Conservation (phyloP, 2,888 invertebrate species). For the Leucozona laternaria region DNA sequence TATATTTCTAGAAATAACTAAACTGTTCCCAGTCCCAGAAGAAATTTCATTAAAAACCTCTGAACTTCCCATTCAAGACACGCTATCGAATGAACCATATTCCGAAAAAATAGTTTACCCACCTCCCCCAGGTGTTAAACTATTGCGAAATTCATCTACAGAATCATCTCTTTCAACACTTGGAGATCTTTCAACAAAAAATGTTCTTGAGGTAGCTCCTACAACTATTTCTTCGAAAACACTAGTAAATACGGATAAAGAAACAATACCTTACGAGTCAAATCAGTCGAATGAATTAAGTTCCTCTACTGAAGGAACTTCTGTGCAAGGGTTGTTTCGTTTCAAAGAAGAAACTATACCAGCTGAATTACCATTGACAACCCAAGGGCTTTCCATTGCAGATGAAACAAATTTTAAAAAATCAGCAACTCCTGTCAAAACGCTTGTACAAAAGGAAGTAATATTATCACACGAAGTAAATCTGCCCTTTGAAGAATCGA, state of each 20-base stretch:
- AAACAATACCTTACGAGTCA: background rate
- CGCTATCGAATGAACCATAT: background rate
- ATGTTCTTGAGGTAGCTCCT: background rate
- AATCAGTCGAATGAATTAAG: background rate
- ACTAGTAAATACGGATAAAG: background rate
- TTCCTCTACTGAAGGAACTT: background rate
- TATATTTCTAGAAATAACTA: slow-evolving; percentile 3
- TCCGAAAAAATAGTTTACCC: slow-evolving; percentile 17
- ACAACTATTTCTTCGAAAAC: background rate
- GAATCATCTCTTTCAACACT: background rate
- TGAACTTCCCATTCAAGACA: background rate
- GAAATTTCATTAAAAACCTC: background rate
- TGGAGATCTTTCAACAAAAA: background rate
- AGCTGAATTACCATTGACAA: background rate
- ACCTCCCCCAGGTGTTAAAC: slow-evolving; percentile 15
- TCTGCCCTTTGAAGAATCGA: too few relatives aligned
- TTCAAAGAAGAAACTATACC: background rate
- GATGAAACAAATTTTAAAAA: background rate
- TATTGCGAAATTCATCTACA: background rate
- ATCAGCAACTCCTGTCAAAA: too few relatives aligned
- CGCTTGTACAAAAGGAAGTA: too few relatives aligned
- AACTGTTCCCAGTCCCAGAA: background rate
- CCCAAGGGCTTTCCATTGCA: background rate
- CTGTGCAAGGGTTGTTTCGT: too few relatives aligned
- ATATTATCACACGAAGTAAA: too few relatives aligned